A percentile compares a stretch with the other conserved stretches of the same genome.
Conservation (phyloP, 2,888 invertebrate genomes). For the Blomia tropicalis region DNA sequence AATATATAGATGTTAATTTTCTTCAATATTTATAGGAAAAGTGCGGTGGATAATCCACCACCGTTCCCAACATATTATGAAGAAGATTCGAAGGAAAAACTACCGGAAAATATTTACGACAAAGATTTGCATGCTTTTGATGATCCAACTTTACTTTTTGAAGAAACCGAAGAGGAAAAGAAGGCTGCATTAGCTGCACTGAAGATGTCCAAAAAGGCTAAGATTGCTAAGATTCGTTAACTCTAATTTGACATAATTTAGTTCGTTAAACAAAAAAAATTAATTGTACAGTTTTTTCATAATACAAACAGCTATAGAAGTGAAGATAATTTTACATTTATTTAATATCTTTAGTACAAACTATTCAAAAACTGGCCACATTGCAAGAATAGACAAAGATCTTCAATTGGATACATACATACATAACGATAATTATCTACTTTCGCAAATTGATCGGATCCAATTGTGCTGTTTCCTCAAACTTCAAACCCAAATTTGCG, state of each 20-base stretch:
- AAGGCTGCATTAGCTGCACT: slow-evolving; percentile 23
- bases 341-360: background rate
- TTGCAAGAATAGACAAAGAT: background rate
- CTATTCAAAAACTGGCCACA: background rate
- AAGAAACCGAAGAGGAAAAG: slow-evolving; percentile 34
- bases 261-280: background rate
- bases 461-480: slow-evolving; percentile 17
- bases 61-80: slow-evolving; percentile 65
- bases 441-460: slow-evolving; percentile 23
- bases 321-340: background rate
- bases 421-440: background rate
- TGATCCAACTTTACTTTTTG: slow-evolving; percentile 51
- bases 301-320: background rate
- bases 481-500: slow-evolving; percentile 19
- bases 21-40: slow-evolving; percentile 26
- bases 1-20: no score
- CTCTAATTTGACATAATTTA: background rate
- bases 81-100: slow-evolving; percentile 39
- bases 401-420: background rate
- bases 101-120: slow-evolving; percentile 57
- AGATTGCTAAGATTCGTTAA: slow-evolving; percentile 20
- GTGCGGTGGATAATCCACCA: slow-evolving; percentile 39
- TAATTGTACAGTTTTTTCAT: background rate
- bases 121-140: slow-evolving; percentile 58
- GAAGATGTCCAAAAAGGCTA: slow-evolving; percentile 24